Evolutionary conservation across 64 coral and sea anemone species (phyloP), one percentile per base, ranked within the genome.

Genomic region (Stichodactyla helianthus): DNA sequence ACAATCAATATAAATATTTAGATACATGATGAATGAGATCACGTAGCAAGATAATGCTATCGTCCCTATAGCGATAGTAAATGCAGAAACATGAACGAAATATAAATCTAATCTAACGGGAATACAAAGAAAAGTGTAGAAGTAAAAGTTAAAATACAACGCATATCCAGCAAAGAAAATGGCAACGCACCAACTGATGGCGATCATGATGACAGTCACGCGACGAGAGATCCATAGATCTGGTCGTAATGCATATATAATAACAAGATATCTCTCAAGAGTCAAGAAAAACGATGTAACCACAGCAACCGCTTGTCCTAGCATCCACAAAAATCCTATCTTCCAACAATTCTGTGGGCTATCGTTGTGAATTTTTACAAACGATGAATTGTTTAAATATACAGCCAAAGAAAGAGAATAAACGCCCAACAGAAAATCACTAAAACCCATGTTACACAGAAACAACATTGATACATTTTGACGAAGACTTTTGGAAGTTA

Each of bases 221-320:
- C 50, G 77, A 79, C 50, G 77, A 15, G 77, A 44, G 14, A 79
- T 79, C 22, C 77, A 50, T 50, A 79, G 4, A 7, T 79, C 77
- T 50, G 28, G 77, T 52, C 50, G 27, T 52, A 79, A 12, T 50
- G 31, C 12, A 18, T 50, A 79, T 7, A 79, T 18, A 16, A 79
- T 35, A 15, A 79, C 77, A 16, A 79, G 16, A 52, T 79, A 79
- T 79, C 77, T 35, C 50, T 79, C 77, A 50, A 79, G 77, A 50
- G 77, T 79, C 28, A 79, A 79, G 14, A 50, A 50, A 52, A 79
- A 79, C 50, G 77, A 50, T 18, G 77, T 44, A 9, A 79, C 10
- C 7, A 79, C 25, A 52, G 77, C 27, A 79, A 50, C 22, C 50
- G 50, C 9, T 35, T 79, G 77, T 7, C 77, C 77, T 5, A 79